phyloP scores from a whole-genome alignment of 2,113 vertebrate species.

The Equus quagga region DNA sequence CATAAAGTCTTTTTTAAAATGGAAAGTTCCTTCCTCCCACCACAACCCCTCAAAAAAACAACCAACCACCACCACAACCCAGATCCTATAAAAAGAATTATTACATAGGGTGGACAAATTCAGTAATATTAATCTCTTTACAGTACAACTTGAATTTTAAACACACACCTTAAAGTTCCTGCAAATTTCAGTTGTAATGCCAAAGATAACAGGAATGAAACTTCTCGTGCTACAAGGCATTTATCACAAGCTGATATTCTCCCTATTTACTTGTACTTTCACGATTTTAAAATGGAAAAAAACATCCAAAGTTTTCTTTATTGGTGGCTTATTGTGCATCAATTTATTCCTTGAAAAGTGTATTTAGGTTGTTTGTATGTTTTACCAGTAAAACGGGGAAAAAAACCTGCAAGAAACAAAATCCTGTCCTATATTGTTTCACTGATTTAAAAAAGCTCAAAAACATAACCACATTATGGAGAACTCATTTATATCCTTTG shows the following conservation, averaged over 20 bases:
- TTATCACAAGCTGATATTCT: too few relatives aligned
- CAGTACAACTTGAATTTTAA: not conserved
- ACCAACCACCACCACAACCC: not conserved
- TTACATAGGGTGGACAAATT: not conserved
- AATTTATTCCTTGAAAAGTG: conserved; percentile 30
- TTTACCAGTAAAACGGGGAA: conserved; percentile 38
- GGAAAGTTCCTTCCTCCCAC: not conserved
- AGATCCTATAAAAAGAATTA: not conserved
- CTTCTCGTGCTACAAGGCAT: not conserved
- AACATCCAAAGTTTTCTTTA: conserved; percentile 50
- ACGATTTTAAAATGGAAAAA: conserved; percentile 22
- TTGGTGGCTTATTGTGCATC: not conserved
- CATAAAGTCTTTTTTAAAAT: conserved; percentile 37
- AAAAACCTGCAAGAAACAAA: not conserved
- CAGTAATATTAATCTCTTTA: conserved; percentile 24
- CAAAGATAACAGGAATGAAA: conserved; percentile 20
- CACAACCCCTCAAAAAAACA: not conserved
- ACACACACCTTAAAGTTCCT: conserved; percentile 1
- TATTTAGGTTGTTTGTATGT: not conserved
- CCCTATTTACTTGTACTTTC: not conserved
- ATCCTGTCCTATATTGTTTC: not conserved
- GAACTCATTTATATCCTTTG: conserved; percentile 39
- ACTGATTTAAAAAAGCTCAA: conserved; percentile 39
- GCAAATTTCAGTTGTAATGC: conserved; percentile 58
- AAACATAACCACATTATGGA: conserved; percentile 17